phyloP scores from a whole-genome alignment of 2,113 vertebrate species.

The Synchiropus splendidus region DNA sequence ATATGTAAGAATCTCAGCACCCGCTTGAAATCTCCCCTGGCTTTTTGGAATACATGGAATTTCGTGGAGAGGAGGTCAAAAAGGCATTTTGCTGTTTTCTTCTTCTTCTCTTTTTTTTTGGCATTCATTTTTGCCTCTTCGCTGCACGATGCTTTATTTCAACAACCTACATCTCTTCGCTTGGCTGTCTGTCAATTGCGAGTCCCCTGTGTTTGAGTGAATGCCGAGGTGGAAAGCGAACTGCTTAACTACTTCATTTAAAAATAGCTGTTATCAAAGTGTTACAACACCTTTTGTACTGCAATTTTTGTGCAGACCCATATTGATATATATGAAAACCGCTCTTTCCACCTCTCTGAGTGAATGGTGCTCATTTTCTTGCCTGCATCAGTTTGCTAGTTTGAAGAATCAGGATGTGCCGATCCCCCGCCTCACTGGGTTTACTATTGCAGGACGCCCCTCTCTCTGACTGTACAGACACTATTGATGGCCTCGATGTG shows the following conservation, averaged over 20 bases:
- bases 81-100: no score
- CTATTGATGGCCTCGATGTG: conserved; percentile 95
- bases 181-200: conserved; percentile 68
- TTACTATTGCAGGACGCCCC: conserved; percentile 97
- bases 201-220: conserved; percentile 1
- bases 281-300: no score
- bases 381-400: not conserved
- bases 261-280: no score
- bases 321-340: no score
- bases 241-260: no score
- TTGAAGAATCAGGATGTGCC: conserved; percentile 45
- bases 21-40: no score
- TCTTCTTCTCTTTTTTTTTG: no score
- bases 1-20: no score
- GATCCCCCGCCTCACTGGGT: conserved; percentile 79
- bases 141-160: conserved; percentile 20
- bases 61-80: no score
- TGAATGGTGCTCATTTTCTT: conserved; percentile 12
- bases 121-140: conserved; percentile 7
- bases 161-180: conserved; percentile 50
- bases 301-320: no score
- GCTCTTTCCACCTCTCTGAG: conserved; percentile 38
- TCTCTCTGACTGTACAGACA: conserved; percentile 99
- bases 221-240: conserved; percentile 38
- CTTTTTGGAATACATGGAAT: no score